Conservation (phyloP, 2,888 invertebrate species). For the Amiota minor region DNA sequence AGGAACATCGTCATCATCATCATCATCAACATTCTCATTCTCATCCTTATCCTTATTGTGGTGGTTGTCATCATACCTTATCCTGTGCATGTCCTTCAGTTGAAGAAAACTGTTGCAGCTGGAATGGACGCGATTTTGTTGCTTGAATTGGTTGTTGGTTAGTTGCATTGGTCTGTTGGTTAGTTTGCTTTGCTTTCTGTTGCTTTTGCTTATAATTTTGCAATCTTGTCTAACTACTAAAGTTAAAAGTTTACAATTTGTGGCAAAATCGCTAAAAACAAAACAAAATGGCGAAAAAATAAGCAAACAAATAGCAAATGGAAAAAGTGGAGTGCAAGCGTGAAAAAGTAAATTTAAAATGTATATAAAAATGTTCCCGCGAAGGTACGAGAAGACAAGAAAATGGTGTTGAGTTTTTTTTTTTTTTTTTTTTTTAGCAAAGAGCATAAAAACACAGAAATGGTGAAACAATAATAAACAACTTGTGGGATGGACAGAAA, state of each 20-base stretch:
- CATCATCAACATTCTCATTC: constrained; percentile 41
- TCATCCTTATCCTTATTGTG: no score
- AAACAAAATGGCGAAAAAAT: constrained; percentile 36
- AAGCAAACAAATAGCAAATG: not conserved
- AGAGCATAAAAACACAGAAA: no score
- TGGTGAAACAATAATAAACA: constrained; percentile 8
- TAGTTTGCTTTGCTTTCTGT: constrained; percentile 33
- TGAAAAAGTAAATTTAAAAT: constrained; percentile 11
- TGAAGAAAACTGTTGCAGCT: constrained; percentile 30
- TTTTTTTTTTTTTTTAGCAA: no score
- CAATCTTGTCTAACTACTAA: constrained; percentile 65
- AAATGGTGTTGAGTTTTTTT: not conserved
- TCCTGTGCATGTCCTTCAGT: constrained; percentile 16
- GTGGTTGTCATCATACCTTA: not conserved
- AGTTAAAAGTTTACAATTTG: constrained; percentile 56
- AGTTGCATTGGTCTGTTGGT: constrained; percentile 32
- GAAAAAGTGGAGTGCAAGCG: no score
- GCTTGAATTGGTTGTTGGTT: constrained; percentile 41
- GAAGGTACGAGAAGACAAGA: constrained; percentile 16
- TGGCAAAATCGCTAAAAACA: constrained; percentile 35
- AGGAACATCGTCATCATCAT: constrained; percentile 46
- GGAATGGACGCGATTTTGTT: constrained; percentile 21
- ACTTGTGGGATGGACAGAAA: not conserved
- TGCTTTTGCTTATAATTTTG: constrained; percentile 54
- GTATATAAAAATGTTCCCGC: constrained; percentile 18